phyloP scores from a whole-genome alignment of 2,113 vertebrate genomes.

The Arvicanthis niloticus region DNA sequence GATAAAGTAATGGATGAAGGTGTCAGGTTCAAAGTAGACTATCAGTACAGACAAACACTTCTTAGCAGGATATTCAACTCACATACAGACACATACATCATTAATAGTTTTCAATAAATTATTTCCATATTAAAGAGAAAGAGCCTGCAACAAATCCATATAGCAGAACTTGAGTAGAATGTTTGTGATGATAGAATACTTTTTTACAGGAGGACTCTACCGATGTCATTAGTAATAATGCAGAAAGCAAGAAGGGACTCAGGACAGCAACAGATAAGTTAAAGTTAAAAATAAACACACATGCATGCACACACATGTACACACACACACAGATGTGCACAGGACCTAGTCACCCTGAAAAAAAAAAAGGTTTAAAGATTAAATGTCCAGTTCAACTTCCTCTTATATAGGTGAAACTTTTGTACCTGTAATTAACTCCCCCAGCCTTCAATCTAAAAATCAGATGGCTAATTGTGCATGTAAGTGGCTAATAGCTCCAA shows the following conservation, averaged over 20 bases:
- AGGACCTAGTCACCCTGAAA: constrained; percentile 55
- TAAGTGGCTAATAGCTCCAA: constrained; percentile 73
- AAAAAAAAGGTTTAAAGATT: constrained; percentile 62
- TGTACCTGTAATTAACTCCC: constrained; percentile 75
- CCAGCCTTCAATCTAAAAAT: constrained; percentile 77
- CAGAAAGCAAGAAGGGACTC: constrained; percentile 55
- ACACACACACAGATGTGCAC: not conserved
- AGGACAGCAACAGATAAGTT: constrained; percentile 4
- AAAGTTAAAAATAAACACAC: not conserved
- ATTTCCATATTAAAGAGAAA: constrained; percentile 15
- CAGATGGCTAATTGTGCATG: constrained; percentile 77
- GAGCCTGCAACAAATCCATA: not conserved
- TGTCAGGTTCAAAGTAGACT: not conserved
- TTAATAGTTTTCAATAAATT: constrained; percentile 28
- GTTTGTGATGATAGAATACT: not conserved
- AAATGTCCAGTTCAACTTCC: constrained; percentile 67
- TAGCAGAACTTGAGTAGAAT: constrained; percentile 40
- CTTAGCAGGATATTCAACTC: constrained; percentile 32
- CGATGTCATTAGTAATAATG: constrained; percentile 18
- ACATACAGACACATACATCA: not conserved
- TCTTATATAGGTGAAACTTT: constrained; percentile 72
- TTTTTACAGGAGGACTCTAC: constrained; percentile 17
- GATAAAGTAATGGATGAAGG: constrained; percentile 17
- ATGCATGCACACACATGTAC: not conserved
- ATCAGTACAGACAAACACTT: constrained; percentile 12